Base-by-base conservation (phyloP, 2,797 vertebrate genomes). In the Brachyalestes nurse region DNA sequence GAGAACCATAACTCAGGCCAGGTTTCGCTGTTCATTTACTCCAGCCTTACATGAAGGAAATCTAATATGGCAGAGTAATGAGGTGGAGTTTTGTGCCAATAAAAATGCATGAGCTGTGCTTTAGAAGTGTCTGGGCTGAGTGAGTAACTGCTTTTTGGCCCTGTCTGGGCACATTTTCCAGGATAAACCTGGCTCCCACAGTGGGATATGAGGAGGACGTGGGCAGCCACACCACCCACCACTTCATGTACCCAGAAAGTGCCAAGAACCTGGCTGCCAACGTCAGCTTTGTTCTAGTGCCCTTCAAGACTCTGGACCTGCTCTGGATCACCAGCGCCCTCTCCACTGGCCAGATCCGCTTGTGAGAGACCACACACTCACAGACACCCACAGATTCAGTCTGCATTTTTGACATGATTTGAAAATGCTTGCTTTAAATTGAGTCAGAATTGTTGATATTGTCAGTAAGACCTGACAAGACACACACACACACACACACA, bases 241-340 rank as follows among this genome's bases (percentile, higher is more conserved):
- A 99, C 91, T 99, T 99, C 94, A 99, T 99, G 98, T 99, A 99
- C 89, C 98, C 98, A 0, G 98, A 99, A 94, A 99, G 98, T 87
- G 98, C 98, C 93, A 99, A 97, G 93, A 99, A 99, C 89, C 94
- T 99, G 88, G 96, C 96, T 0, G 92, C 97, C 90, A 99, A 99
- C 0, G 95, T 99, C 91, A 99, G 97, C 95, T 99, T 99, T 0
- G 97, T 99, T 83, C 91, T 99, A 80, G 97, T 99, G 78, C 98
- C 98, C 87, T 99, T 99, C 92, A 99, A 99, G 90, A 97, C 97
- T 0, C 92, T 99, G 92, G 98, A 99, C 89, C 94, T 99, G 1
- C 94, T 99, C 53, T 99, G 98, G 98, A 99, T 99, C 1, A 96
- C 97, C 88, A 99, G 98, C 0, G 98, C 98, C 64, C 94, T 99